Evolutionary conservation across 2,797 vertebrate species (phyloP), one percentile per base, ranked within the genome.

Genomic region (Echiichthys vipera): DNA sequence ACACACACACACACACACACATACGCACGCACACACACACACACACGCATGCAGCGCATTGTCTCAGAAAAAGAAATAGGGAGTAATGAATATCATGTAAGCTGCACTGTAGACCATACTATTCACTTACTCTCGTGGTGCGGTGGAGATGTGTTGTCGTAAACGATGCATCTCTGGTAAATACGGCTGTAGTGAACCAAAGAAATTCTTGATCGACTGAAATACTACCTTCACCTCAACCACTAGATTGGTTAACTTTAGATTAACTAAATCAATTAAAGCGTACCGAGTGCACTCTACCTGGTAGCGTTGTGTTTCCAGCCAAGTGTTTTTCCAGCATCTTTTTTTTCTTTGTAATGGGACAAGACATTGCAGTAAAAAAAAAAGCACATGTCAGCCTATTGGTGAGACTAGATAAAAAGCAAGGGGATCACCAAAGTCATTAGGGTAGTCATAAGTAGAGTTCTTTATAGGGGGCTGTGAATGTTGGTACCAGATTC

Each of bases 1-100:
- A 61, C 51, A 67, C 49, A 49, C 24, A 49, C 22, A 74, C 11
- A 43, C 3, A 54, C 30, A 54, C 46, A 12, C 24, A 49, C 46
- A 50, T 30, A 54, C 54, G 49, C 24, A 49, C 22, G 71, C 14
- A 47, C 3, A 54, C 30, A 54, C 45, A 10, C 45, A 47, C 45
- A 27, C 50, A 56, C 56, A 24, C 29, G 43, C 12, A 50, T 13
- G 40, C 12, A 39, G 24, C 37, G 46, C 50, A 42, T n/a, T n/a
- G n/a, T n/a, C 58, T 75, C 43, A 70, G 57, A 53, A 50, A 79
- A 65, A 6, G 40, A 22, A 54, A 78, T 50, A 36, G 53, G 50
- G 54, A 56, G 51, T 76, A 84, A 87, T 88, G 70, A 85, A 84
- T 83, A 78, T 67, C 37, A 83, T 73, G 53, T 50, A 70, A 69